phyloP scores from a whole-genome alignment of 2,113 vertebrate species.

The Gobiocypris rarus region DNA sequence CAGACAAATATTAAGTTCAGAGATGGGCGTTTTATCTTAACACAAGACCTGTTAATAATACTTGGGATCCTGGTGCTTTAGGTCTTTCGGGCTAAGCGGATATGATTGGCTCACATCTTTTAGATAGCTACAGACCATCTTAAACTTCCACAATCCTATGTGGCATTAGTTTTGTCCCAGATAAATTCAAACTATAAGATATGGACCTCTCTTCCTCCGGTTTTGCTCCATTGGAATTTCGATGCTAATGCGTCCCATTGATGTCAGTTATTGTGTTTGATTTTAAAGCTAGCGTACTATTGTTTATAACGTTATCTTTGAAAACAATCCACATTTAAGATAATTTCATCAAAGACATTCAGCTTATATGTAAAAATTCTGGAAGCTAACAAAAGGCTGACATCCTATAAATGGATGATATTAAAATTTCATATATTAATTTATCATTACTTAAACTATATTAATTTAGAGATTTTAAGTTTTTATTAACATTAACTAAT shows the following conservation, averaged over 20 bases:
- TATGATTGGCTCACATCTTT: conserved; percentile 68
- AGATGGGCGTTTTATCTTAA: conserved; percentile 62
- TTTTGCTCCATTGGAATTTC: conserved; percentile 2
- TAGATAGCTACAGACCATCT: conserved; percentile 61
- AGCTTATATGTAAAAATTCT: not conserved
- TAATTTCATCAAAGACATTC: not conserved
- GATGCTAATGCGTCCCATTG: not conserved
- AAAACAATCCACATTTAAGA: not conserved
- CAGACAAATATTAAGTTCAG: conserved; percentile 48
- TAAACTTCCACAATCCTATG: conserved; percentile 64
- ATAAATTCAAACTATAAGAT: conserved; percentile 33
- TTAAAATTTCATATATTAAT: too few relatives aligned
- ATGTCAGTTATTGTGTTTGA: conserved; percentile 1
- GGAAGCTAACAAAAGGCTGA: not conserved
- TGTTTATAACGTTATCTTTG: not conserved
- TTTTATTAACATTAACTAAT: not conserved
- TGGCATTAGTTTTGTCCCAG: conserved; percentile 49
- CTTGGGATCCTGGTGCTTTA: conserved; percentile 70
- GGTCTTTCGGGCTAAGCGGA: conserved; percentile 63
- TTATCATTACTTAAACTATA: not conserved
- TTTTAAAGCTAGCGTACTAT: conserved; percentile 8
- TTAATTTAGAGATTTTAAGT: not conserved
- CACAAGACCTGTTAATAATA: conserved; percentile 70
- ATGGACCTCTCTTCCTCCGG: not conserved
- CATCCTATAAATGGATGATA: not conserved